Conservation (phyloP, 2,888 invertebrate genomes). For the Dascillus cervinus region DNA sequence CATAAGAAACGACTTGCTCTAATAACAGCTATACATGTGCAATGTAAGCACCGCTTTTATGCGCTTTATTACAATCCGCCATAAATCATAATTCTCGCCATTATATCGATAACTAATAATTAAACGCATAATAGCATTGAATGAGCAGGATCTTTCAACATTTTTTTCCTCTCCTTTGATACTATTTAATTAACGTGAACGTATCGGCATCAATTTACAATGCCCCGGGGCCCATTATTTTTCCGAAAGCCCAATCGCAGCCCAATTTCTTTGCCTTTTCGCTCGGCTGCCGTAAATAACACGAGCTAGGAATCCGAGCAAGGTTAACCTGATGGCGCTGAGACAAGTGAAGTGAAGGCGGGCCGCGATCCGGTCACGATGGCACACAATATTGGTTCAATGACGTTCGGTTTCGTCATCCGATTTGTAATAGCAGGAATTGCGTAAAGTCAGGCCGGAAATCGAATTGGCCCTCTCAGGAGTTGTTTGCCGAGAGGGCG, state of each 20-base stretch:
- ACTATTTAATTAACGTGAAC: too few species aligned
- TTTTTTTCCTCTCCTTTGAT: too few species aligned
- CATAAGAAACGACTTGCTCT: neutral
- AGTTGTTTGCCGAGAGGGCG: slow-evolving; percentile 7
- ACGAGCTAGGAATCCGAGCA: slow-evolving; percentile 21
- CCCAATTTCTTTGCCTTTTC: too few species aligned
- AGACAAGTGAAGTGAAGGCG: slow-evolving; percentile 25
- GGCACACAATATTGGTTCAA: slow-evolving; percentile 23
- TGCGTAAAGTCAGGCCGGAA: neutral
- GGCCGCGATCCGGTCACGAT: slow-evolving; percentile 25
- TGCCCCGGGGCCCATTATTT: too few species aligned
- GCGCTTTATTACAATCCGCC: too few species aligned
- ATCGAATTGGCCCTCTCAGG: too few species aligned
- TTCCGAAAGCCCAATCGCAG: too few species aligned
- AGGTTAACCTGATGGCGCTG: slow-evolving; percentile 21
- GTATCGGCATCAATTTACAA: too few species aligned
- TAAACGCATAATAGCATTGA: neutral
- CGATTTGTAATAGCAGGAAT: slow-evolving; percentile 5
- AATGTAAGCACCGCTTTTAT: too few species aligned
- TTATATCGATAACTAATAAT: slow-evolving; percentile 3
- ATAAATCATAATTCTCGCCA: neutral
- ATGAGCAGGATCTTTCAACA: slow-evolving; percentile 2
- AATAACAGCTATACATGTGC: too few species aligned
- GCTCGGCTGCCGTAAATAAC: too few species aligned
- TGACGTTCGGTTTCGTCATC: slow-evolving; percentile 25